Evolutionary conservation across 2,797 vertebrate genomes (phyloP), one percentile per base, ranked within the genome.

Genomic region (Enoplosus armatus): DNA sequence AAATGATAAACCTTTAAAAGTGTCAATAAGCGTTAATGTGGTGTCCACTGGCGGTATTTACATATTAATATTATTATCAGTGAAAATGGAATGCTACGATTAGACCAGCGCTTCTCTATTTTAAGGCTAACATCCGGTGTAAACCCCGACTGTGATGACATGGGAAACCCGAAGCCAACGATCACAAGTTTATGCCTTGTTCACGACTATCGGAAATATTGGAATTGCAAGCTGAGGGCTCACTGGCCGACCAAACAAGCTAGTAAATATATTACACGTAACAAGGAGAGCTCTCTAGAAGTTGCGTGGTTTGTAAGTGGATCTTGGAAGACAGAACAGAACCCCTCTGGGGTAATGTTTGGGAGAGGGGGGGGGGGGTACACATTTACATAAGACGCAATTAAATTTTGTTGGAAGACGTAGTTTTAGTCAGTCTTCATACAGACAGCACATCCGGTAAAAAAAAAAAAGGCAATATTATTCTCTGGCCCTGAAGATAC

Each of bases 41-140:
- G 4, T 41, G 0, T 62, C 16, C 0, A 27, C 0, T 37, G 2
- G 0, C 0, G 0, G 1, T 6, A 14, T 16, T 29, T 8, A 14
- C 0, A 0, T 0, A 0, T 4, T 1, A 6, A 1, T 12, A 24
- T 16, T 2, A 18, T 8, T 31, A 27, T 1, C 0, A 1, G 0
- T 16, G 15, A 77, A 48, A 39, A 9, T 0, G 0, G 0, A 35
- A 1, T 27, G 27, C 2, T 18, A 8, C 16, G 20, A 6, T 27
- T 0, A 41, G 24, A n/a, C 1, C 2, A 9, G 4, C 3, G 0
- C 5, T 16, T 8, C 7, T 22, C 3, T 65, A 18, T 24, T 78
- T 53, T 60, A 6, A 26, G 35, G 55, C n/a, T 35, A 9, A 43
- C 18, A 58, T 1, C 0, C 1, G 33, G 7, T 1, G 3, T 3